Evolutionary conservation across 2,797 vertebrate genomes (phyloP), one percentile per base, ranked within the genome.

Genomic region (Capromys pilorides): DNA sequence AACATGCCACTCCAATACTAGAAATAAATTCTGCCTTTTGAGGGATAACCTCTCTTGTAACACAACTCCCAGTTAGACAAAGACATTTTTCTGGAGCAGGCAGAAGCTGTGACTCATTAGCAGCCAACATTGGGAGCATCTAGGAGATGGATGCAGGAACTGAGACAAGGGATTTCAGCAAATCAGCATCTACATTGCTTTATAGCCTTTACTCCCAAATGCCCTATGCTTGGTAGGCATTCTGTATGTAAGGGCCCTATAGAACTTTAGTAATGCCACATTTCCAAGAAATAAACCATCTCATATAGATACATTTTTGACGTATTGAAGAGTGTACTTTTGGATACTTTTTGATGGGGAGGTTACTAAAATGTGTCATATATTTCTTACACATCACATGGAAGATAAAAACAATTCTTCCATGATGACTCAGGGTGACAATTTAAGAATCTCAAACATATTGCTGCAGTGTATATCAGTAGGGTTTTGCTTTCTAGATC

Each of bases 271-370:
- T 54, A 78, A 45, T 67, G 67, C 57, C 75, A 78, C 54, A 87
- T 85, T 94, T 95, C 64, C 8, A 61, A 92, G 75, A 49, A 86
- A 87, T 71, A 64, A 82, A 81, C 94, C 31, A 95, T 90, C 82
- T 95, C 39, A 79, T 67, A 41, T 73, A 26, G 39, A 39, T 73
- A 85, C 67, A 71, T 88, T 92, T 88, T 88, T 64, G 90, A 94
- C 6, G 6, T 71, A 80, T 45, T 90, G 51, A 86, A 88, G 54
- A 93, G 21, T 64, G 31, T 2, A 71, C 36, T 80, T 95, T 54
- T 21, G 51, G 94, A 93, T 92, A 49, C 7, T 78, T 94, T 94
- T 79, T 92, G 36, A 86, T 94, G 59, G 51, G 36, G 82, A 62
- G 88, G 59, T 88, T 92, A 94, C 85, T 93, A 79, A 96, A 85